Evolutionary conservation across 1,140 invertebrate species (phyloP).

Genomic region (Drosophila triauraria): DNA sequence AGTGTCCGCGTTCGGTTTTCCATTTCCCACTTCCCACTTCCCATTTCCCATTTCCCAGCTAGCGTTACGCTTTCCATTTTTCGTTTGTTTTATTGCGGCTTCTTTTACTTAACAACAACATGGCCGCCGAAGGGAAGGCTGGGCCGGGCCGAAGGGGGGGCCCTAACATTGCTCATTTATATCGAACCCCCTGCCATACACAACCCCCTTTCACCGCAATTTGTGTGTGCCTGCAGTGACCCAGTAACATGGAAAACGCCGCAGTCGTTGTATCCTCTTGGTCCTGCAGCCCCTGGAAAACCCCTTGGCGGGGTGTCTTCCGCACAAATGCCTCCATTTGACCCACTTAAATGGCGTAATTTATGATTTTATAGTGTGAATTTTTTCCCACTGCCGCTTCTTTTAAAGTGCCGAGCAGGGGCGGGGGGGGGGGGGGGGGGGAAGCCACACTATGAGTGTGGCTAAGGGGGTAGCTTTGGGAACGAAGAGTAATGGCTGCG

Average conservation of each 20-base stretch:
- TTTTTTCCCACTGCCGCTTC: conserved; percentile 46
- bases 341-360: conserved; percentile 83
- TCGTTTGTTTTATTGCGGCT: conserved; percentile 73
- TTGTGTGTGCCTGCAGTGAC: conserved; percentile 83
- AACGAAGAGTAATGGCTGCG: conserved; percentile 49
- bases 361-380: conserved; percentile 82
- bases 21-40: conserved; percentile 39
- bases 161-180: conserved; percentile 77
- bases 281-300: conserved; percentile 43
- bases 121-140: neutral
- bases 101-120: conserved; percentile 62
- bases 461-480: neutral
- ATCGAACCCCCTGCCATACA: conserved; percentile 35
- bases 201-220: conserved; percentile 52
- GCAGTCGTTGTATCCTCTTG: conserved; percentile 43
- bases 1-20: conserved; percentile 48
- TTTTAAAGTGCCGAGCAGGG: conserved; percentile 58
- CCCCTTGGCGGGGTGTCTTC: conserved; percentile 76
- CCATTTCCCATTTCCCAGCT: conserved; percentile 20
- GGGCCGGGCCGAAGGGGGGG: neutral
- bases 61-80: conserved; percentile 44
- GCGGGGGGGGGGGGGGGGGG: too few species aligned
- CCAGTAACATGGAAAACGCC: conserved; percentile 82
- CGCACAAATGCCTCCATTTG: conserved; percentile 84
- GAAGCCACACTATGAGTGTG: too few species aligned